Evolutionary conservation across 30 jellyfish, hydroid and myxozoan genomes (phyloP).

Genomic region (Catostylus mosaicus): DNA sequence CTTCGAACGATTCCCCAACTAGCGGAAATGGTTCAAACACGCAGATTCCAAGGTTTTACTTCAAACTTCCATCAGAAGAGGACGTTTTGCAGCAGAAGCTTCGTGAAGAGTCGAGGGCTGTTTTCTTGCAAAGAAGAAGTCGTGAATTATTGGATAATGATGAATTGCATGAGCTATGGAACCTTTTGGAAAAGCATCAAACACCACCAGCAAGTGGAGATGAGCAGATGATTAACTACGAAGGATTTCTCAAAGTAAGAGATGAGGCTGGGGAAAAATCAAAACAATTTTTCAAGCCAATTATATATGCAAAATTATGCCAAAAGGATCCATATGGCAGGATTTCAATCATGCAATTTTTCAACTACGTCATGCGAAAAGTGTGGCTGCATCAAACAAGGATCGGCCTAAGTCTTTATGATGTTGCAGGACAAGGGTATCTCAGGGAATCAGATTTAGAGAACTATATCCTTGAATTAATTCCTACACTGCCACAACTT

Average conservation of each 20-base stretch:
- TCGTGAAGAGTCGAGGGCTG: slow-evolving; percentile 97
- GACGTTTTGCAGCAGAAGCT: slow-evolving; percentile 93
- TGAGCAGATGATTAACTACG: slow-evolving; percentile 95
- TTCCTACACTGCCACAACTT: slow-evolving; percentile 98
- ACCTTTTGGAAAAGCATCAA: slow-evolving; percentile 87
- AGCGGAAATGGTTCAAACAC: slow-evolving; percentile 9
- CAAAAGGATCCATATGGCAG: slow-evolving; percentile 95
- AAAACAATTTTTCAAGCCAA: slow-evolving; percentile 87
- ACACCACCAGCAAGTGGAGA: slow-evolving; percentile 90
- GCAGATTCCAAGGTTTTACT: slow-evolving; percentile 86
- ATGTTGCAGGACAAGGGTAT: slow-evolving; percentile 98
- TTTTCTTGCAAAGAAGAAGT: slow-evolving; percentile 90
- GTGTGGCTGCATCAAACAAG: slow-evolving; percentile 98
- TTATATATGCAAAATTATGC: slow-evolving; percentile 82
- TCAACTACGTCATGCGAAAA: slow-evolving; percentile 96
- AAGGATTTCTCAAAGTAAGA: slow-evolving; percentile 89
- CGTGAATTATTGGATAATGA: slow-evolving; percentile 94
- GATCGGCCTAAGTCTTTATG: slow-evolving; percentile 93
- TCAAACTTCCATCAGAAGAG: slow-evolving; percentile 95
- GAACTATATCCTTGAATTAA: slow-evolving; percentile 90
- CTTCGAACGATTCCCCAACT: background rate
- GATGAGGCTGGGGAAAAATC: slow-evolving; percentile 94
- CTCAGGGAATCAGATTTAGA: slow-evolving; percentile 93
- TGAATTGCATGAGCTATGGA: slow-evolving; percentile 97
- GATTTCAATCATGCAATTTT: slow-evolving; percentile 95